A percentile compares a stretch with the other conserved stretches of the same genome.
Evolutionary conservation across 2,113 vertebrate species (phyloP).

Genomic region (Blennius ocellaris): DNA sequence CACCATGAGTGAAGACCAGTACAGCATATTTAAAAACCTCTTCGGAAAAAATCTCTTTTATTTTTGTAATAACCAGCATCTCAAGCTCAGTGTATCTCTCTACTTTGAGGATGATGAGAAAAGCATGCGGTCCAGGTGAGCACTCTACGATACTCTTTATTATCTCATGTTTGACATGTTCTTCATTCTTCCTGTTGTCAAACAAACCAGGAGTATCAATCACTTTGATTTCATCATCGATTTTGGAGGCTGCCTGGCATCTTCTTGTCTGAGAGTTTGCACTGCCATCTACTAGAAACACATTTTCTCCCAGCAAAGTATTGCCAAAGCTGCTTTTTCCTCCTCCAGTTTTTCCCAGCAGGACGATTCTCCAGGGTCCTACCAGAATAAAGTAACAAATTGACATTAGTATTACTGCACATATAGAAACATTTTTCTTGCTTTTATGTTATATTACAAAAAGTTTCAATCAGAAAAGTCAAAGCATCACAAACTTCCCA

Average conservation of each 20-base stretch:
- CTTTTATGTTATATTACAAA: too few species aligned
- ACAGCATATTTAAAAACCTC: not conserved
- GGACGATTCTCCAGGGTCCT: not conserved
- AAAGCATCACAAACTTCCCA: too few species aligned
- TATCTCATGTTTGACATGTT: not conserved
- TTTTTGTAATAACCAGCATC: fast-evolving
- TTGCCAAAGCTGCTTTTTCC: conserved; percentile 59
- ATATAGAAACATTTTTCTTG: too few species aligned
- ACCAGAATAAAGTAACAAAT: not conserved
- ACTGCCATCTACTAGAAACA: not conserved
- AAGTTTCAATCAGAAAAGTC: too few species aligned
- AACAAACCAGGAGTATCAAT: conserved; percentile 57
- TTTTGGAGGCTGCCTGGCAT: not conserved
- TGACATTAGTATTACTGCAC: not conserved
- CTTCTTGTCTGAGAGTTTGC: not conserved
- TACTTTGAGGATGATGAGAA: conserved; percentile 46
- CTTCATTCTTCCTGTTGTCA: fast-evolving
- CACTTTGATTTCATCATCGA: not conserved
- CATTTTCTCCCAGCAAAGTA: conserved; percentile 13
- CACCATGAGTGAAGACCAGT: conserved; percentile 57
- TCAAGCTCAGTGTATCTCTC: conserved; percentile 6
- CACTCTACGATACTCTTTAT: not conserved
- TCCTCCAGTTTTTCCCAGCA: conserved; percentile 42
- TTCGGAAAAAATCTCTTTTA: fast-evolving
- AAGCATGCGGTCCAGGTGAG: conserved; percentile 45